Evolutionary conservation across 2,888 invertebrate genomes (phyloP), one percentile per base, ranked within the genome.

Genomic region (Agonopterix subpropinquella): DNA sequence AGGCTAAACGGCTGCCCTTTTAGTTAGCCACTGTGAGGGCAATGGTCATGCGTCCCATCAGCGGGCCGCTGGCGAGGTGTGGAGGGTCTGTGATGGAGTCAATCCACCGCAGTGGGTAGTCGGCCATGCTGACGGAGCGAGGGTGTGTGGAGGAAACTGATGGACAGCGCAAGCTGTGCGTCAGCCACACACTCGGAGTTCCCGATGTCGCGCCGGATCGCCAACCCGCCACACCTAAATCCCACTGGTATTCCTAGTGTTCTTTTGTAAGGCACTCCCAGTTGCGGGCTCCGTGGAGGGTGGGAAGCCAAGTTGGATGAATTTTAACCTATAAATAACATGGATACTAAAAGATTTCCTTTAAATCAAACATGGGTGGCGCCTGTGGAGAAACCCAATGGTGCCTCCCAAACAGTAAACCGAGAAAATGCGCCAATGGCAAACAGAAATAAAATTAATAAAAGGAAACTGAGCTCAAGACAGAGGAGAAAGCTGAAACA

Each of bases 61-160:
- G 47, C 41, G 47, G 47, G 28, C 47, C 47, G 43, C 47, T n/a
- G 47, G 47, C 47, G 47, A 47, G 47, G 42, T 35, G 36, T 13
- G 43, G 47, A 10, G 42, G 43, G 47, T 28, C 11, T 11, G 43
- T 13, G 11, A 9, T 11, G 5, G 11, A 13, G 43, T 10, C 11
- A 11, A 11, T 28, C 5, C 4, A 28, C 7, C 28, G 15, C 1
- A 11, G 7, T 15, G 42, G 47, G 47, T 5, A 18, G 10, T 43
- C 43, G 11, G 47, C 47, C 47, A 47, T 47, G 47, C 43, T 47
- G 47, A 43, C 36, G 47, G 36, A 35, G 47, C 47, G 15, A 47
- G 47, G 47, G 36, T 42, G 43, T 43, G 42, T 43, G 47, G 47
- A 47, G 15, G 36, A 28, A 35, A 41, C n/a, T n/a, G 43, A 39